Evolutionary conservation across 2,797 vertebrate genomes (phyloP), one percentile per base, ranked within the genome.

Genomic region (Sandelia bainsii): DNA sequence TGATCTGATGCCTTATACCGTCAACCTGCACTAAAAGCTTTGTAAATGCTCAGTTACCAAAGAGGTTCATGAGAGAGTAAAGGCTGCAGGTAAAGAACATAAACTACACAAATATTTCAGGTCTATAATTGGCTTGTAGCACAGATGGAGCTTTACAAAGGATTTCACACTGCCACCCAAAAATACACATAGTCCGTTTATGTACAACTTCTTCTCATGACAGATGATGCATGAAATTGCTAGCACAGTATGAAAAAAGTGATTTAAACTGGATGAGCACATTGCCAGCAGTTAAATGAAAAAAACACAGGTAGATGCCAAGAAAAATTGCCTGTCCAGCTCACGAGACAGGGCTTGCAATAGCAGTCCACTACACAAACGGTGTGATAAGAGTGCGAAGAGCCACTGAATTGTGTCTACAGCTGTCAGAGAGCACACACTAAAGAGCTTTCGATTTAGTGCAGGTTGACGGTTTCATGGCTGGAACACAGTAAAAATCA

Each of bases 311-410:
- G 29, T 37, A 34, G 39, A 62, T 62, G 69, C 63, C 62, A 75
- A 75, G 70, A 83, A 79, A 82, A 87, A 69, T 65, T 93, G 94
- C 94, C 95, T 91, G 92, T 91, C 93, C 84, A 84, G 86, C 79
- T 89, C 87, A 87, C 82, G 76, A 87, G 91, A 95, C 95, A 95
- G 94, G 94, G 82, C 94, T 94, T 94, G 93, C 95, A 95, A 92
- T 73, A 85, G 70, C 60, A 74, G 77, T 81, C 77, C 74, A 86
- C 81, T 72, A 85, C 72, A 83, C 84, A 80, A 57, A 79, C 39
- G 1, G 27, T 71, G 34, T 53, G 62, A 74, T 57, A 34, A 25
- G 32, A 62, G 75, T 75, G 78, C 84, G 75, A 81, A 81, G 72
- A 85, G 74, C 58, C 74, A 77, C 74, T 74, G 64, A 37, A 29